Evolutionary conservation across 2,888 invertebrate genomes (phyloP), one percentile per base, ranked within the genome.

Genomic region (Thumatha senex): DNA sequence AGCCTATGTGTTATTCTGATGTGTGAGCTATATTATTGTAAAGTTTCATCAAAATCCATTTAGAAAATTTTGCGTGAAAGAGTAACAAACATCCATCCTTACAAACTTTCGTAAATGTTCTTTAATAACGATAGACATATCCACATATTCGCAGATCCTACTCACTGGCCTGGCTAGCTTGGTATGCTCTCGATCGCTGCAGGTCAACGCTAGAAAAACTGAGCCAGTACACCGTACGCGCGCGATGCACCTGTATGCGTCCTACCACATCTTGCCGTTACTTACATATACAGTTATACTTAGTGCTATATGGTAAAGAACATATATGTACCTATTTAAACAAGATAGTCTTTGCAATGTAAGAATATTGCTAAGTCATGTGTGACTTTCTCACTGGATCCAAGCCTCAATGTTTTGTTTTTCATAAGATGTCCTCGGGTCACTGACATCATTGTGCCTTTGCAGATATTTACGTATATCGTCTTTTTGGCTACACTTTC

Each of bases 151-250:
- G 10, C 54, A 62, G 60, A 51, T 80, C 74, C 4, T 0, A 18
- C 52, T 12, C 42, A 57, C 33, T 42, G 46, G 52, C 59, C 60
- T 60, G 67, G 72, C 77, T 64, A 77, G 66, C 72, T 78, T 64
- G 78, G 81, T 82, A 82, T 81, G 83, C 80, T 81, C 80, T 81
- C 82, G 76, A 82, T 83, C 74, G 79, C 78, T 78, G 68, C 84
- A 79, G 89, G 89, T 89, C 89, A 88, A 81, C 73, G 78, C 49
- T 74, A 82, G 86, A 88, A 89, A 88, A 88, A 88, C 80, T 53
- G 36, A 29, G 24, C 36, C 38, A 29, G 45, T 45, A 52, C 44
- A 44, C 48, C 40, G 40, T 39, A 13, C 48, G 35, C 18, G 35
- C 18, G 18, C 35, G 24, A 15, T 51, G 42, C 38, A 31, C 41